These are phyloP conservation scores for Clavelina lepadiformis DNA, from an alignment of 23 tunicate genomes.

Conservation along the genomic window DNA sequence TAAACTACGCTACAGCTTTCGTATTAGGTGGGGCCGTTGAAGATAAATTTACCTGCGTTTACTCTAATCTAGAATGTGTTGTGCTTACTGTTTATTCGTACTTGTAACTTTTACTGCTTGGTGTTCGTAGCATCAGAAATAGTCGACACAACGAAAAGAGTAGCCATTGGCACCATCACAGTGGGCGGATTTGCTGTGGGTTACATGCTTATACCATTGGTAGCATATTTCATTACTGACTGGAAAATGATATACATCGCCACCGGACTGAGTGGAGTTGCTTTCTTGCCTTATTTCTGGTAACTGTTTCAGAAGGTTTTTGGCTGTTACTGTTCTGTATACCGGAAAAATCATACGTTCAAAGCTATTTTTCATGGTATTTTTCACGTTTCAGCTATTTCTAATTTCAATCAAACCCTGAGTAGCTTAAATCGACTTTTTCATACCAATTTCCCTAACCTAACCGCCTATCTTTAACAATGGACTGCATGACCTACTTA, in stretches of 20 bases:
- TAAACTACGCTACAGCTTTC: conserved; percentile 51
- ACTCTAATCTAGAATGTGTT: not conserved
- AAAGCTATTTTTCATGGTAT: too few species aligned
- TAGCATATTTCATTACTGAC: conserved; percentile 43
- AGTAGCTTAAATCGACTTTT: too few species aligned
- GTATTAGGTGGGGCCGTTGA: conserved; percentile 22
- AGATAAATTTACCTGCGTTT: not conserved
- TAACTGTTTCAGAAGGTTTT: conserved; percentile 3
- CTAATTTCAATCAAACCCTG: too few species aligned
- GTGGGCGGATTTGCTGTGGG: conserved; percentile 68
- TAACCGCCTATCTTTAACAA: too few species aligned
- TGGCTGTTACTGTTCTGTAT: not conserved
- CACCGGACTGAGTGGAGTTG: conserved; percentile 28
- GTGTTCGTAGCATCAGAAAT: conserved; percentile 39
- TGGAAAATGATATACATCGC: conserved; percentile 44
- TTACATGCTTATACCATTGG: conserved; percentile 56
- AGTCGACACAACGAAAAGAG: conserved; percentile 33
- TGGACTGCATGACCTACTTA: not conserved
- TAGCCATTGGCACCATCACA: conserved; percentile 27
- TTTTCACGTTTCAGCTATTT: too few species aligned
- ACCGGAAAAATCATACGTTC: too few species aligned
- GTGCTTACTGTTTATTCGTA: not conserved
- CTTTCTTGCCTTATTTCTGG: conserved; percentile 57
- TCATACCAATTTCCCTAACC: too few species aligned
- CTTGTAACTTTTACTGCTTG: not conserved